Base-by-base conservation (phyloP, 2,888 invertebrate species). In the Drosophila limbata region DNA sequence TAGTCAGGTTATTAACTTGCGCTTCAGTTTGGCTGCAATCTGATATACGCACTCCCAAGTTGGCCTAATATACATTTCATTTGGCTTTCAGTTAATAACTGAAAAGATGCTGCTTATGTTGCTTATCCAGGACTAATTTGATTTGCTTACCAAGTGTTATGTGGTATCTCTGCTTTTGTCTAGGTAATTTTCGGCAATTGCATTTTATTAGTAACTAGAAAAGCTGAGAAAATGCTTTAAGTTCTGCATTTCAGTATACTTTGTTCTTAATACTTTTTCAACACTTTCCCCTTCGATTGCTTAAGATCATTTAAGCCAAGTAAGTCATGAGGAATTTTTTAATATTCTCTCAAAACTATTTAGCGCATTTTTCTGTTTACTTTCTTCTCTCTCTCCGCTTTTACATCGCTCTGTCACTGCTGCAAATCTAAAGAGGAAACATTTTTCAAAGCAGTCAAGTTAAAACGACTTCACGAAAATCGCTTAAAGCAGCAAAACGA, bases 401-500 rank as follows among this genome's bases (percentile, higher is more conserved):
- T 15, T 8, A 17, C 31, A 33, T 17, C 17, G 44, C 44, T 50
- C 44, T 42, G 17, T 17, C 40, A 35, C 33, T 39, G 65, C 51
- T 72, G 42, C 52, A 53, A 57, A 50, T 55, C 70, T 28, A 56
- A 25, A 13, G 64, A 65, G 50, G 45, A 39, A 77, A 63, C 78
- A 83, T 85, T 83, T 83, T 72, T 85, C 88, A 84, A 78, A 73
- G 69, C 70, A 88, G 78, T 83, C 78, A 75, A 81, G 74, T 70
- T 78, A 67, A 81, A 86, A 87, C 87, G 81, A 89, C 89, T 89
- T 88, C 73, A 83, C 84, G 79, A 89, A 83, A 83, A 86, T 83
- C 84, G 89, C 87, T 84, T 84, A 80, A 84, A 86, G 84, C 87
- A 78, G 84, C 84, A 89, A 81, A 84, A 79, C 79, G 81, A 81